Evolutionary conservation across 2,888 invertebrate genomes (phyloP).

Genomic region (Petrophora chlorosata): DNA sequence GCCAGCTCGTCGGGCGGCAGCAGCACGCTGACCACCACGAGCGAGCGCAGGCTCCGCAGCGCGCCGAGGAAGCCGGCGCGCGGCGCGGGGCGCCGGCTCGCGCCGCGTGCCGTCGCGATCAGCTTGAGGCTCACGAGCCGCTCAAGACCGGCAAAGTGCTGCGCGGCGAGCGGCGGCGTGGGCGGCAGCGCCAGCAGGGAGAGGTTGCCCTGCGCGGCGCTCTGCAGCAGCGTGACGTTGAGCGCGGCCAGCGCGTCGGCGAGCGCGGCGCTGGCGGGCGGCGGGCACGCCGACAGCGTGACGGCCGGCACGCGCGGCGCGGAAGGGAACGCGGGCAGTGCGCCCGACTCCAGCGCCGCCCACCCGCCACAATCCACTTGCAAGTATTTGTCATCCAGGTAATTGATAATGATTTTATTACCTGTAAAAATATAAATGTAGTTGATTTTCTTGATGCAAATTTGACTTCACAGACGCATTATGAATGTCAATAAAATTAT

Average conservation of each 20-base stretch:
- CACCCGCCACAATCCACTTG: background rate
- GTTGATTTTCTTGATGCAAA: too few species aligned
- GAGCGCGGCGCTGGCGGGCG: constrained; percentile 15
- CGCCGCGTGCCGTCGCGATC: background rate
- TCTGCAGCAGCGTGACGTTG: constrained; percentile 12
- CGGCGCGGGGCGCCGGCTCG: background rate
- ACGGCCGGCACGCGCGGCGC: constrained; percentile 5
- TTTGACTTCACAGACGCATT: too few species aligned
- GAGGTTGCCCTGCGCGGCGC: background rate
- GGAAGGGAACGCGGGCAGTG: background rate
- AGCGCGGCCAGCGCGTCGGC: constrained; percentile 16
- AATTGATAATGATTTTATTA: background rate
- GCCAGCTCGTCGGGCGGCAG: constrained; percentile 81
- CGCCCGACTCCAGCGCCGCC: constrained; percentile 2
- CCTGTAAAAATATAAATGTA: constrained; percentile 7
- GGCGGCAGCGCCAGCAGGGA: constrained; percentile 4
- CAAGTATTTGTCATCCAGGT: background rate
- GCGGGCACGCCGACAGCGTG: constrained; percentile 10
- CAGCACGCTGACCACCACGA: background rate
- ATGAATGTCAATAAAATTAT: too few species aligned
- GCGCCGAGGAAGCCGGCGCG: constrained; percentile 12
- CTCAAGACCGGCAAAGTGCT: constrained; percentile 18
- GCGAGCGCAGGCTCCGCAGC: constrained; percentile 9
- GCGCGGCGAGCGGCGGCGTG: constrained; percentile 15
- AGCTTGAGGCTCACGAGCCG: constrained; percentile 14